These are phyloP conservation scores for Pseudopodoces humilis DNA, from an alignment of 2,113 vertebrate species.

Conservation along the genomic window DNA sequence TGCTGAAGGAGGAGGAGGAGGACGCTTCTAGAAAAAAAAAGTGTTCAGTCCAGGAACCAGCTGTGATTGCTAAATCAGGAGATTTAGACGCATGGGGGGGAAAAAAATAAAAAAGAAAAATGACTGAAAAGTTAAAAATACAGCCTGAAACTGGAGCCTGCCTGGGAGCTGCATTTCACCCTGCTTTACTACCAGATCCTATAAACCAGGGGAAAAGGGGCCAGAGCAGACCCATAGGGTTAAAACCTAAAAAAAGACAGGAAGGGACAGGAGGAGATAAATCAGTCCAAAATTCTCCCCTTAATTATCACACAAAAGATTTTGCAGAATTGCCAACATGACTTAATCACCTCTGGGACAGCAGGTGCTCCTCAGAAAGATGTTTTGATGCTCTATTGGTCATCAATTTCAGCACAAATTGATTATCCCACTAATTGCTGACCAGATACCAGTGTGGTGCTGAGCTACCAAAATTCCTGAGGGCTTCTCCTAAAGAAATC, in stretches of 20 bases:
- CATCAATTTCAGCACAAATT: neutral
- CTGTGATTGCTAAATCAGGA: neutral
- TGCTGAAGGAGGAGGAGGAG: neutral
- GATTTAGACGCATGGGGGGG: neutral
- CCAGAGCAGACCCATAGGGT: too few relatives aligned
- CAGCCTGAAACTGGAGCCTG: neutral
- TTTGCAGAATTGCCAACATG: neutral
- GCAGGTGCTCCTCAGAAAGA: neutral
- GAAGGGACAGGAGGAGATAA: neutral
- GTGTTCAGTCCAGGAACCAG: neutral
- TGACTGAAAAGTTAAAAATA: neutral
- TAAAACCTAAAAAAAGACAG: neutral
- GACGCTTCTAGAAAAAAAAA: neutral
- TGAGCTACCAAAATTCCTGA: neutral
- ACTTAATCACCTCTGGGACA: neutral
- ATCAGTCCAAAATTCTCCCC: neutral
- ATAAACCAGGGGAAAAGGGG: neutral
- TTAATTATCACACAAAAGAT: neutral
- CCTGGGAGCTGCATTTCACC: neutral
- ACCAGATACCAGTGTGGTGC: neutral
- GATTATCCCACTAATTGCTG: neutral
- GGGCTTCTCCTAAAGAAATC: neutral
- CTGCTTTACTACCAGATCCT: neutral
- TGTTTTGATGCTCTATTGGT: neutral
- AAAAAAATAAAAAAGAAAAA: neutral